A percentile compares a stretch with the other conserved stretches of the same genome.
Evolutionary conservation across 2,888 invertebrate genomes (phyloP).

Genomic region (Stenoptilia bipunctidactyla): DNA sequence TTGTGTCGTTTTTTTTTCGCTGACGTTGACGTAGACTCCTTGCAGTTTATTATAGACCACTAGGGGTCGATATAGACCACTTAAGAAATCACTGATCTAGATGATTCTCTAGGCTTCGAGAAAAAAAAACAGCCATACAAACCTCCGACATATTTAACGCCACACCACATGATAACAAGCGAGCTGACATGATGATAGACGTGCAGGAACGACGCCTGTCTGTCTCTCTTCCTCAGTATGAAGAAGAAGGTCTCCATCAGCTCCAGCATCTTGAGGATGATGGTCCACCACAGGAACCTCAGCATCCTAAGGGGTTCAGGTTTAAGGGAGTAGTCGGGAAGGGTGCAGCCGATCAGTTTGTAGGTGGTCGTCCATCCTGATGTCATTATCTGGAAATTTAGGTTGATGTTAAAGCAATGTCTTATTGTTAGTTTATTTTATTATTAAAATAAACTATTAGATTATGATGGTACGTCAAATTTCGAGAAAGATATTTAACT

Average conservation of each 20-base stretch:
- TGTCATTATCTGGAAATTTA: conserved; percentile 70
- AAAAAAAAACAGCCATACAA: no score
- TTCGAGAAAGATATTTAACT: no score
- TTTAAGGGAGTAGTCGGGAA: conserved; percentile 77
- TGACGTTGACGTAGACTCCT: no score
- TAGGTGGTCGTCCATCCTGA: conserved; percentile 75
- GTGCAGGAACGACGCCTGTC: conserved; percentile 79
- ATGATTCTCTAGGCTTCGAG: no score
- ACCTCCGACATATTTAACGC: conserved; percentile 77
- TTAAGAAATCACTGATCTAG: no score
- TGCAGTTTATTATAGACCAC: no score
- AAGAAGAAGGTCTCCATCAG: conserved; percentile 80
- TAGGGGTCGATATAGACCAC: no score
- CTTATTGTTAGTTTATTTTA: no score
- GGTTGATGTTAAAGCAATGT: no score
- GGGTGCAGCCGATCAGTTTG: conserved; percentile 75
- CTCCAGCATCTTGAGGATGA: conserved; percentile 75
- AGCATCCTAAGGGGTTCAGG: conserved; percentile 73
- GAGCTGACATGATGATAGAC: conserved; percentile 80
- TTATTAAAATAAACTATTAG: no score
- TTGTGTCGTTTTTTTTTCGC: no score
- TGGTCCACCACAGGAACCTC: conserved; percentile 72
- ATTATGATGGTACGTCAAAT: no score
- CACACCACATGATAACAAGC: conserved; percentile 71
- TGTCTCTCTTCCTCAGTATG: conserved; percentile 77